Base-by-base conservation (phyloP, 1,140 invertebrate genomes). In the Ptiloglossa arizonensis region DNA sequence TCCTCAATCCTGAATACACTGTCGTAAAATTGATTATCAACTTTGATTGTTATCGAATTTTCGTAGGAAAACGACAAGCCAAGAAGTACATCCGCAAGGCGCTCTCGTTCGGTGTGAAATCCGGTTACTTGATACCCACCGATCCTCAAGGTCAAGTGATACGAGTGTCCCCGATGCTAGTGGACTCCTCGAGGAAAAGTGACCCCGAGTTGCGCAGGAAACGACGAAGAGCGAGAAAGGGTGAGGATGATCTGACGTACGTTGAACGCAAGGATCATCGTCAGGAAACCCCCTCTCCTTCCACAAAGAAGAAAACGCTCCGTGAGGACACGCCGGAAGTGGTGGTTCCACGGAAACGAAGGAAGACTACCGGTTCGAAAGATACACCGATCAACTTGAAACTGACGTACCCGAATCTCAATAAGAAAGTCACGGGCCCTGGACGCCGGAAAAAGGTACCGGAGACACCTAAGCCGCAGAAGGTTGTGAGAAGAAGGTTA, bases 51-150 rank as follows among this genome's bases (percentile, higher is more conserved):
- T 35, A 1, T 35, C 17, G 4, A 24, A 19, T 17, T 64, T n/a
- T 68, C 48, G 1, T 52, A 91, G 90, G 89, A 35, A 89, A 88
- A 67, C 83, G 80, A 2, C 81, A 82, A 9, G 89, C 89, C 0
- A 89, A 88, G 41, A 82, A 60, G 13, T 90, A 89, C 24, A 76
- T 91, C 5, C 81, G 85, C 22, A 90, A 90, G 38, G 88, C 84
- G 1, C 76, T 91, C n/a, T 82, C 87, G 0, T 85, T 90, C 32
- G 90, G 86, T 27, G 70, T 91, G 56, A 89, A 85, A 44, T 82
- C 83, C 24, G 90, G 90, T 35, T 91, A 90, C 75, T 71, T 91
- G 29, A 88, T 87, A 22, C 89, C 88, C 0, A 60, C 75, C 3
- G 88, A 89, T 52, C 63, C 72, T 0, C 70, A 87, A 9, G 89